Conservation (phyloP, 2,888 invertebrate species). For the Apamea sordens region DNA sequence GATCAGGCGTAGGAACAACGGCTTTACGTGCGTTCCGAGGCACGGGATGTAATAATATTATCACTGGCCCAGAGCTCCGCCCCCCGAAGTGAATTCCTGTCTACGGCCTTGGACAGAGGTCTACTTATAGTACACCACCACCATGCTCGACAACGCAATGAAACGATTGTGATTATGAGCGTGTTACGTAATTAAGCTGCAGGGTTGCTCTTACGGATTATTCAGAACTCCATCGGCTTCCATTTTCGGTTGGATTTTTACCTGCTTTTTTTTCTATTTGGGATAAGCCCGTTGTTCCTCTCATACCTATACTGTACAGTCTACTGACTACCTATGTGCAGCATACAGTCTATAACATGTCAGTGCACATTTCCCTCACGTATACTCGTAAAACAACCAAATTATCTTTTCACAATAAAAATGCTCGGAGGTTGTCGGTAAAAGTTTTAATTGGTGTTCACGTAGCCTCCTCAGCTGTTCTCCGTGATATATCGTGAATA, state of each 20-base stretch:
- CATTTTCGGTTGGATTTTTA: not conserved
- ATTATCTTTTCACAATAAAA: conserved; percentile 40
- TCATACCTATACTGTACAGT: not conserved
- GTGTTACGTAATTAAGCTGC: not conserved
- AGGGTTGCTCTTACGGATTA: not conserved
- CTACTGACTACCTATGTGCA: not conserved
- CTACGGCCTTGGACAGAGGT: not conserved
- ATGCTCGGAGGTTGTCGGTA: conserved; percentile 38
- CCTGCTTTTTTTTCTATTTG: not conserved
- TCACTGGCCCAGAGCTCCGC: not conserved
- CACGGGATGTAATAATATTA: not conserved
- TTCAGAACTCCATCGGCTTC: not conserved
- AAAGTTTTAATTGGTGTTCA: conserved; percentile 72
- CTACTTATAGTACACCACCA: not conserved
- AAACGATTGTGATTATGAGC: not conserved
- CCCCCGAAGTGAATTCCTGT: not conserved
- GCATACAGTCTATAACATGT: not conserved
- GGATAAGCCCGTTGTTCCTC: not conserved
- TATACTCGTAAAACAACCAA: not conserved
- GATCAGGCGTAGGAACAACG: too few relatives aligned
- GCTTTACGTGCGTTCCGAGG: too few relatives aligned
- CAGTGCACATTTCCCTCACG: conserved; percentile 5
- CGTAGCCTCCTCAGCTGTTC: conserved; percentile 40
- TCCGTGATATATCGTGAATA: conserved; percentile 64
- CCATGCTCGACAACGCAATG: not conserved